A percentile compares a stretch with the other conserved stretches of the same genome.
Evolutionary conservation across 2,797 vertebrate genomes (phyloP).

Genomic region (Neosilurus mollespiculum): DNA sequence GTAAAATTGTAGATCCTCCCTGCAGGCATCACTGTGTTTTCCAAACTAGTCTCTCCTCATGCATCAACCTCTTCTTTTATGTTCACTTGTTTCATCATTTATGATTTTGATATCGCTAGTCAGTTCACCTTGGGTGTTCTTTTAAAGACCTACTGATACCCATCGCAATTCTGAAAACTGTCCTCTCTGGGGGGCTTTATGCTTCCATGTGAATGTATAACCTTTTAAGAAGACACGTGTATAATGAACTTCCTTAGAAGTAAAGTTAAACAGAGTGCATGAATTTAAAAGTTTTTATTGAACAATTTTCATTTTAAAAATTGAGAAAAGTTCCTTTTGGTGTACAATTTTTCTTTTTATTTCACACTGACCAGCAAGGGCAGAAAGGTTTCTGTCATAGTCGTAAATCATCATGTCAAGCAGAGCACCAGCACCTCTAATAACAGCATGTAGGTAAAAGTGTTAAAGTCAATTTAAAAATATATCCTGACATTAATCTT

Average conservation of each 20-base stretch:
- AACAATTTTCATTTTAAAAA: background rate
- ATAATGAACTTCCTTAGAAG: slow-evolving; percentile 11
- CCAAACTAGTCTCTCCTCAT: slow-evolving; percentile 8
- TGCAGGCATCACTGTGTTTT: slow-evolving; percentile 27
- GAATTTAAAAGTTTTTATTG: background rate
- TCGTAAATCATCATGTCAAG: slow-evolving; percentile 28
- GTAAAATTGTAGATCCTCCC: slow-evolving; percentile 47
- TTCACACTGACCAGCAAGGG: background rate
- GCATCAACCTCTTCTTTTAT: slow-evolving; percentile 33
- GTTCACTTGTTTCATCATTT: slow-evolving; percentile 32
- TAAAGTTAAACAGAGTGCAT: slow-evolving; percentile 17
- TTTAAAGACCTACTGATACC: slow-evolving; percentile 22
- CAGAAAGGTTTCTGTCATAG: slow-evolving; percentile 3
- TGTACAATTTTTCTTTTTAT: background rate
- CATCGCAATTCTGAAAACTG: slow-evolving; percentile 2
- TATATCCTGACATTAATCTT: slow-evolving; percentile 43
- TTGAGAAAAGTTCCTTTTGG: background rate
- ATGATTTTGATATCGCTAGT: slow-evolving; percentile 35
- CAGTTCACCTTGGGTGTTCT: slow-evolving; percentile 43
- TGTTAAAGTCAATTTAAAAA: slow-evolving; percentile 27
- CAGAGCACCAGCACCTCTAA: background rate
- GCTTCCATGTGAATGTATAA: background rate
- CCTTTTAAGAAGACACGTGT: background rate
- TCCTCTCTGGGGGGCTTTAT: slow-evolving; percentile 5
- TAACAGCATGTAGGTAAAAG: slow-evolving; percentile 37